Percentiles rank a stretch among this genome's conserved stretches.
Conservation (phyloP, 1,140 invertebrate genomes). For the Leptinotarsa defecta region DNA sequence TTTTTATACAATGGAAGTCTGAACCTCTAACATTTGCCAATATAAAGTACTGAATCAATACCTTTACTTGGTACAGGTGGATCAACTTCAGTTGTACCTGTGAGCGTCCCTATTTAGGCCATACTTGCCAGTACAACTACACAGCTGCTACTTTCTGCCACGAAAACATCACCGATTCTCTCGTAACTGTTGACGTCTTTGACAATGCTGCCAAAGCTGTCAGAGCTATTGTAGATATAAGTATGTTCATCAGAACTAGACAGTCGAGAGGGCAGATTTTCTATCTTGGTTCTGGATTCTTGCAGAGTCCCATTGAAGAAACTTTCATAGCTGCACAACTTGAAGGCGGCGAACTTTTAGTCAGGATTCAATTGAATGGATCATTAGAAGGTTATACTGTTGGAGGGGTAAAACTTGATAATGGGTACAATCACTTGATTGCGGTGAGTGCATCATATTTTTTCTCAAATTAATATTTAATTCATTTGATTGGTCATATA, state of each 20-base stretch:
- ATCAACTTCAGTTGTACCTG: constrained; percentile 84
- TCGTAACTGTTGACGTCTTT: constrained; percentile 73
- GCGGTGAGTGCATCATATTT: constrained; percentile 60
- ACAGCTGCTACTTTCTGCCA: constrained; percentile 90
- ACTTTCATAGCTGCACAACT: constrained; percentile 79
- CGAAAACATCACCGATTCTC: constrained; percentile 74
- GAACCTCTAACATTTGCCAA: too few relatives aligned
- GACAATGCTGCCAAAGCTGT: constrained; percentile 71
- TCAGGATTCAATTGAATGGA: constrained; percentile 81
- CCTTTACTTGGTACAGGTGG: constrained; percentile 4
- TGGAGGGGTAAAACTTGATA: constrained; percentile 78
- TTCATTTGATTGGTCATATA: too few relatives aligned
- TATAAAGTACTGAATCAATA: not conserved
- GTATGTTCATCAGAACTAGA: constrained; percentile 89
- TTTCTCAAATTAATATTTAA: too few relatives aligned
- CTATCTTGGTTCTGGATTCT: constrained; percentile 78
- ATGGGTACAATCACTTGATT: constrained; percentile 86
- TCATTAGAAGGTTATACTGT: constrained; percentile 80
- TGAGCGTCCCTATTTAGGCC: constrained; percentile 82
- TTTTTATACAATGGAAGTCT: too few relatives aligned
- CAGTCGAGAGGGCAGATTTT: constrained; percentile 84
- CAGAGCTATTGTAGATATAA: constrained; percentile 81
- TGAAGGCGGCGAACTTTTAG: constrained; percentile 74
- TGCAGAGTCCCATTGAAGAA: constrained; percentile 56
- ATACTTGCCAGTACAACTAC: constrained; percentile 85